phyloP scores from a whole-genome alignment of 2,888 invertebrate genomes.

The Aphodius sticticus region DNA sequence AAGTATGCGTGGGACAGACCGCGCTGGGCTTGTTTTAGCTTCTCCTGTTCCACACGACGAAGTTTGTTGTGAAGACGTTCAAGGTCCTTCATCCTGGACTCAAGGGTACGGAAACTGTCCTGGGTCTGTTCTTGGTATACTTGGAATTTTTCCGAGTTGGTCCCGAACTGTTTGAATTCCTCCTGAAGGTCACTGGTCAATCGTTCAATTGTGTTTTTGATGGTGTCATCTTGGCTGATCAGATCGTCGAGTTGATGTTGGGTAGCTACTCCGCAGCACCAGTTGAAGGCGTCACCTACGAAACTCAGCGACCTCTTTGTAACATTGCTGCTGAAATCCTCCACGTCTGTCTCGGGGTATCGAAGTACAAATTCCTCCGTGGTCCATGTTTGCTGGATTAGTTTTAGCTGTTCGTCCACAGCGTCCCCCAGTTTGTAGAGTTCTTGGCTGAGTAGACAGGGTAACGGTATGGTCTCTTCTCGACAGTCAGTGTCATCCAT shows the following conservation, averaged over 20 bases:
- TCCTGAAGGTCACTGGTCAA: slow-evolving; percentile 20
- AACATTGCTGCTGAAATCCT: too few species aligned
- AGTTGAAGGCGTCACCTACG: slow-evolving; percentile 31
- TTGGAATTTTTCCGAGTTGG: slow-evolving; percentile 7
- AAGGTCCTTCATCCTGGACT: too few species aligned
- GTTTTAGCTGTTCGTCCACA: background rate
- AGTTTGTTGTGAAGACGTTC: too few species aligned
- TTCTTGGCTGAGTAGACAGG: background rate
- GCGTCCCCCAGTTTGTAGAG: background rate
- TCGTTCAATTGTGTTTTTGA: slow-evolving; percentile 7
- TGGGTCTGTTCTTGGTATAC: too few species aligned
- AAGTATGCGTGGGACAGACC: too few species aligned
- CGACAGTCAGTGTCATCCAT: background rate
- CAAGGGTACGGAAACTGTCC: too few species aligned
- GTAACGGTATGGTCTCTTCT: background rate
- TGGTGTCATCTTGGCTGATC: slow-evolving; percentile 15
- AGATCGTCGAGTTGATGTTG: slow-evolving; percentile 21
- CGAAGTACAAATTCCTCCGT: background rate
- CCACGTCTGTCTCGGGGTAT: too few species aligned
- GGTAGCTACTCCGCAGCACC: slow-evolving; percentile 34
- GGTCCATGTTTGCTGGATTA: background rate
- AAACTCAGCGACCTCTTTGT: slow-evolving; percentile 25
- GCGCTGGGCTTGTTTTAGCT: too few species aligned
- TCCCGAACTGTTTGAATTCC: slow-evolving; percentile 13
- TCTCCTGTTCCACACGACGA: too few species aligned